A percentile compares a stretch with the other conserved stretches of the same genome.
phyloP scores from a whole-genome alignment of 1,140 invertebrate genomes.

The Ephestia elutella region DNA sequence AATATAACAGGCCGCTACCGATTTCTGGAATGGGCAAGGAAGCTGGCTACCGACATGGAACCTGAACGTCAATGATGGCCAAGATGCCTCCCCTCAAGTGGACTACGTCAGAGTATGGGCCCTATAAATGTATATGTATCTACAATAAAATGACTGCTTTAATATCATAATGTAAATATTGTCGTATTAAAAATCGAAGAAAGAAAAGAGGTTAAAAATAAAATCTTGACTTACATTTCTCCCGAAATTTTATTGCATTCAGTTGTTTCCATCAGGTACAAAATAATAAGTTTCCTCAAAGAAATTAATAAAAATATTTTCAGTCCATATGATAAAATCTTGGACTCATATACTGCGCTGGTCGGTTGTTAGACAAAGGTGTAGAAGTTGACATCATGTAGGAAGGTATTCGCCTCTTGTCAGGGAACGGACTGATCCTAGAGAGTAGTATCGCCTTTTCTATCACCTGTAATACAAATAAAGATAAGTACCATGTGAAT shows the following conservation, averaged over 20 bases:
- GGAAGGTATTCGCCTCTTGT: conserved; percentile 71
- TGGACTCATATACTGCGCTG: conserved; percentile 61
- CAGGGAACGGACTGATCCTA: conserved; percentile 67
- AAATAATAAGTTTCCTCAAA: neutral
- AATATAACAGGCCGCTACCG: conserved; percentile 41
- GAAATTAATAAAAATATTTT: conserved; percentile 7
- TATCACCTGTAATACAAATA: conserved; percentile 74
- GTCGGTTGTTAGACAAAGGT: conserved; percentile 43
- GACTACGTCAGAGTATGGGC: conserved; percentile 69
- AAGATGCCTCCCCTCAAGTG: conserved; percentile 58
- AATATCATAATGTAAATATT: too few species aligned
- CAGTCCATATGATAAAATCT: conserved; percentile 77
- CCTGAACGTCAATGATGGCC: conserved; percentile 49
- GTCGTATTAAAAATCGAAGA: neutral
- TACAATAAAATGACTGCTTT: neutral
- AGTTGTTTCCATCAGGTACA: conserved; percentile 1
- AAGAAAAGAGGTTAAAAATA: neutral
- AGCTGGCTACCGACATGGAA: conserved; percentile 63
- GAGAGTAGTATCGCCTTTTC: conserved; percentile 80
- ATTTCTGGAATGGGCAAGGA: conserved; percentile 56
- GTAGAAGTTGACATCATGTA: conserved; percentile 69
- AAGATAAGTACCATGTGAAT: too few species aligned
- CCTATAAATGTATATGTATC: conserved; percentile 34
- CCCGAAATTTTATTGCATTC: neutral
- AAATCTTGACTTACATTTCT: neutral